Conservation (phyloP, 2,797 vertebrate genomes). For the Columba guinea region DNA sequence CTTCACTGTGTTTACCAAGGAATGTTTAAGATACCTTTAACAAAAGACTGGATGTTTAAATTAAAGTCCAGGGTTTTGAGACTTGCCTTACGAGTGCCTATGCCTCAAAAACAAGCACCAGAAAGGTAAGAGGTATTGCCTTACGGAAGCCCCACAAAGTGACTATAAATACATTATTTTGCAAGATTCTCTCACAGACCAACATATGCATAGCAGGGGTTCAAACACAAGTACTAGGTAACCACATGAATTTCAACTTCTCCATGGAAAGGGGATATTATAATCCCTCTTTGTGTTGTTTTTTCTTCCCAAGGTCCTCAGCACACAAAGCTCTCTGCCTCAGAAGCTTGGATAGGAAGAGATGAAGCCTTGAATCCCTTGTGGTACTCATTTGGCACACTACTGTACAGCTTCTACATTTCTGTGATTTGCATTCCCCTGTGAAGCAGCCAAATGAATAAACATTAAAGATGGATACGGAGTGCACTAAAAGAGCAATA, state of each 20-base stretch:
- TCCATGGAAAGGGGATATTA: background rate
- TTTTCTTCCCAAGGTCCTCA: background rate
- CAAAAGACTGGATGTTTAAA: background rate
- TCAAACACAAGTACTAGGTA: background rate
- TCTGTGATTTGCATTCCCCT: conserved; percentile 36
- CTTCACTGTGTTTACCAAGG: background rate
- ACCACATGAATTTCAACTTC: background rate
- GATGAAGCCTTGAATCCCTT: background rate
- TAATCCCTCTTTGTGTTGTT: background rate
- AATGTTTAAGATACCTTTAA: background rate
- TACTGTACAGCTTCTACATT: background rate
- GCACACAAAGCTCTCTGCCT: background rate
- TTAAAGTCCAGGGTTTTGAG: background rate
- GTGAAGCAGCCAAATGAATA: conserved; percentile 17
- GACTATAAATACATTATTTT: conserved; percentile 5
- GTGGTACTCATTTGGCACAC: background rate
- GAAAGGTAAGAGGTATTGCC: background rate
- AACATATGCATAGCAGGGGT: background rate
- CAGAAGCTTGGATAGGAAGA: background rate
- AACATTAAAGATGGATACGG: background rate
- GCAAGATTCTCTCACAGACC: background rate
- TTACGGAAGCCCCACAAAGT: background rate
- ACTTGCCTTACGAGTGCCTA: background rate
- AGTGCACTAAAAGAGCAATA: background rate
- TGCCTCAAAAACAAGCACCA: background rate